These are phyloP conservation scores for Astropecten irregularis DNA, from an alignment of 53 echinoderm and acorn worm genomes.

Conservation along the genomic window DNA sequence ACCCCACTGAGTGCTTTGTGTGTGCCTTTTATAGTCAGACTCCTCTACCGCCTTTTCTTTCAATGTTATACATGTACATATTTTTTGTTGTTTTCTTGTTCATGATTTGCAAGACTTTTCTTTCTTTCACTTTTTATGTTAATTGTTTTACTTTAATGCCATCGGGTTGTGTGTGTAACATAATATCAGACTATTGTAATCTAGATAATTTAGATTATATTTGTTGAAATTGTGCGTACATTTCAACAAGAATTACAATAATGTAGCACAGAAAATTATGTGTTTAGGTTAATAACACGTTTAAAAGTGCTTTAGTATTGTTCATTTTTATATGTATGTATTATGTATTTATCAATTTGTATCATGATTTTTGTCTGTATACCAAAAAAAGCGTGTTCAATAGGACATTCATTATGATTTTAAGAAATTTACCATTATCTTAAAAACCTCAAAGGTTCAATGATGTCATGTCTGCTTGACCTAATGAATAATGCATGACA, in stretches of 20 bases:
- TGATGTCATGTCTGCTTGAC: too few species aligned
- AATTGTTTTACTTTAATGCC: not conserved
- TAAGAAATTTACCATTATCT: not conserved
- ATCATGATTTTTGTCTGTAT: not conserved
- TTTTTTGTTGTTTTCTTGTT: slow-evolving; percentile 2
- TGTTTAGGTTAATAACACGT: too few species aligned
- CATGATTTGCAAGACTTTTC: not conserved
- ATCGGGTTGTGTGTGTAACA: not conserved
- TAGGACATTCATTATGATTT: not conserved
- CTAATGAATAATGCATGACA: not conserved
- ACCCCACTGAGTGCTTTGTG: too few species aligned
- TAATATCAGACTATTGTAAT: not conserved
- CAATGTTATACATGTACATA: not conserved
- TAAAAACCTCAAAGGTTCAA: not conserved
- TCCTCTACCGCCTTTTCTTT: slow-evolving; percentile 14
- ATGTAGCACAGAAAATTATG: not conserved
- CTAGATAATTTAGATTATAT: not conserved
- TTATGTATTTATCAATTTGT: too few species aligned
- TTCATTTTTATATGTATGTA: not conserved
- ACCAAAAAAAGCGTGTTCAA: not conserved
- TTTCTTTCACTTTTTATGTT: slow-evolving; percentile 2
- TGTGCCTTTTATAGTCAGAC: too few species aligned
- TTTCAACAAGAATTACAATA: not conserved
- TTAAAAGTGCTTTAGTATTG: too few species aligned
- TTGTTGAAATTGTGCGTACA: too few species aligned